phyloP scores from a whole-genome alignment of 2,113 vertebrate species.

The Madoqua kirkii region DNA sequence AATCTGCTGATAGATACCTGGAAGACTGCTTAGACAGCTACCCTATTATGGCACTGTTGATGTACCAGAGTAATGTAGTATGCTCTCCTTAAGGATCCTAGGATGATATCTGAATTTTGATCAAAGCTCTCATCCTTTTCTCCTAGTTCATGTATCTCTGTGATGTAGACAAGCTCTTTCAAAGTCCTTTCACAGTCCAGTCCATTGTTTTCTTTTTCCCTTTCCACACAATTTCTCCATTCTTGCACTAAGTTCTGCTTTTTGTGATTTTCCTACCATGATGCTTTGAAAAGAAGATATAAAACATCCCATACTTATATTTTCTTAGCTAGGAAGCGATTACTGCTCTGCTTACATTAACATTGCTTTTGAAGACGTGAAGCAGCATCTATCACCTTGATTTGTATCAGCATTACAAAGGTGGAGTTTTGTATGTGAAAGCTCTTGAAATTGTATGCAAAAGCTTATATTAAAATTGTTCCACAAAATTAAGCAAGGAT shows the following conservation, averaged over 20 bases:
- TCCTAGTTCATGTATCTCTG: neutral
- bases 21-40: neutral
- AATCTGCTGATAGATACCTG: neutral
- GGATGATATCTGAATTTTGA: neutral
- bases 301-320: neutral
- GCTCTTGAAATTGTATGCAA: neutral
- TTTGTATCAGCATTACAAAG: neutral
- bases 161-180: neutral
- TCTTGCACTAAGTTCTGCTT: neutral
- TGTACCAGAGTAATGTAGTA: rapidly evolving
- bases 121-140: neutral
- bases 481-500: neutral
- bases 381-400: neutral
- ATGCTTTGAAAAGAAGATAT: neutral
- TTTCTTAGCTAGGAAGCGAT: neutral
- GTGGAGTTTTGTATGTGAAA: neutral
- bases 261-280: neutral
- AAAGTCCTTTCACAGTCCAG: neutral
- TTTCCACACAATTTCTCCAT: neutral
- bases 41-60: too few species aligned
- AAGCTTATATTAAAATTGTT: neutral
- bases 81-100: neutral
- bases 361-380: neutral
- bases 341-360: neutral
- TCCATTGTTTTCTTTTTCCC: neutral